Conservation (phyloP, 2,888 invertebrate genomes). For the Euproctis similis region DNA sequence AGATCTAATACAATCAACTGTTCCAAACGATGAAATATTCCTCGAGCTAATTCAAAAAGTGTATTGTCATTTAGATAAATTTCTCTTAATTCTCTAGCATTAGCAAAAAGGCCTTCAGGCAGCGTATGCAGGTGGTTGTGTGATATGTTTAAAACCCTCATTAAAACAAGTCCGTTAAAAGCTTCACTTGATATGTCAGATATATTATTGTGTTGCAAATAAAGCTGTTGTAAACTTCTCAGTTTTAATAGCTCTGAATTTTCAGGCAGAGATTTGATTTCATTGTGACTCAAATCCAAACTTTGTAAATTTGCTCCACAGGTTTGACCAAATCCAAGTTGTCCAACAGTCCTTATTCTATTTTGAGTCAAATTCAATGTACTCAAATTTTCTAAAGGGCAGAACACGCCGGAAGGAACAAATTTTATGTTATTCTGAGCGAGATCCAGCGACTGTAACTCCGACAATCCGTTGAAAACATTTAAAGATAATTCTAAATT, state of each 20-base stretch:
- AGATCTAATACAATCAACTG: constrained; percentile 89
- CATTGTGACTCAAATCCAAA: constrained; percentile 88
- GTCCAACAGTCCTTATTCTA: constrained; percentile 84
- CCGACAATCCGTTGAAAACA: constrained; percentile 85
- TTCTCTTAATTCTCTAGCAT: constrained; percentile 87
- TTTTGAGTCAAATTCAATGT: constrained; percentile 90
- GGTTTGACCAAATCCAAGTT: constrained; percentile 81
- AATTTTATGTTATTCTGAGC: constrained; percentile 89
- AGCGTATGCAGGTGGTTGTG: constrained; percentile 88
- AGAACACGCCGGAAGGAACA: constrained; percentile 86
- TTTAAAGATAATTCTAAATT: constrained; percentile 83
- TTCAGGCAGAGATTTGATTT: constrained; percentile 82
- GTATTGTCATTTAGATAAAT: constrained; percentile 90
- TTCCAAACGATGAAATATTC: constrained; percentile 88
- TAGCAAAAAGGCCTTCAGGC: constrained; percentile 88
- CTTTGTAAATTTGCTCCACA: constrained; percentile 83
- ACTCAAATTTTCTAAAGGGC: constrained; percentile 86
- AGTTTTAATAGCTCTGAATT: constrained; percentile 85
- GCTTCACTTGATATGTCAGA: constrained; percentile 86
- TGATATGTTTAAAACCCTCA: constrained; percentile 89
- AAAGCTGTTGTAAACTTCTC: constrained; percentile 85
- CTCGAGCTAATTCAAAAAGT: constrained; percentile 86
- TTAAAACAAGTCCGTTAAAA: constrained; percentile 84
- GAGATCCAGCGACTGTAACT: constrained; percentile 86
- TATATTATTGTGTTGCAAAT: constrained; percentile 89